Evolutionary conservation across 1,140 invertebrate species (phyloP), one percentile per base, ranked within the genome.

Genomic region (Nasonia vitripennis): DNA sequence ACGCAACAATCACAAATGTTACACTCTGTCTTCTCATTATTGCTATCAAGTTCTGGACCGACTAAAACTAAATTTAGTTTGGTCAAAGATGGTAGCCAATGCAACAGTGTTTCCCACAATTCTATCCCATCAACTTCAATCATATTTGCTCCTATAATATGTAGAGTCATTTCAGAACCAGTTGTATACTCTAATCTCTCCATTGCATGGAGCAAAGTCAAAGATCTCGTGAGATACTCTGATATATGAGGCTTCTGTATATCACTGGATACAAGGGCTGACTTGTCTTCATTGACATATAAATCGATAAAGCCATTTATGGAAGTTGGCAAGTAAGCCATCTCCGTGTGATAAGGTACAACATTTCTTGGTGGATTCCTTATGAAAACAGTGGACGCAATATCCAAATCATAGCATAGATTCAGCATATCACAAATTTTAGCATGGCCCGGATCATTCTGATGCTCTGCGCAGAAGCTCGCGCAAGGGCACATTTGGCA

Each of bases 51-150:
- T 86, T 92, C 91, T 20, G 91, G 90, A 20, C 92, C 91, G 79
- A 92, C 86, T 23, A 92, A 67, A 71, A 91, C 11, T 31, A 92
- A 84, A 41, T 81, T 84, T 27, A 90, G 34, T 11, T 73, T 78
- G 37, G 79, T 84, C 20, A 90, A 68, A n/a, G 62, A 17, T 17
- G 89, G 86, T 31, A 91, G 27, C 87, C 90, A 91, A 73, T 92
- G 91, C 10, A 91, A 87, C 1, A 91, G 12, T 70, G 89, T 88
- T 86, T 92, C 91, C 90, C 91, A 92, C 71, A 89, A 62, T 75
- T 88, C 85, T 20, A 89, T 45, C 80, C 87, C 86, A n/a, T 89
- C 67, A 1, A 89, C 23, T 81, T 92, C 92, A 9, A 88, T 77
- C 14, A 87, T 67, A 88, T 89, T 90, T 9, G 91, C 90, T 14